These are phyloP conservation scores for Pteromalus puparum DNA, from an alignment of 1,140 invertebrate genomes.

Conservation along the genomic window DNA sequence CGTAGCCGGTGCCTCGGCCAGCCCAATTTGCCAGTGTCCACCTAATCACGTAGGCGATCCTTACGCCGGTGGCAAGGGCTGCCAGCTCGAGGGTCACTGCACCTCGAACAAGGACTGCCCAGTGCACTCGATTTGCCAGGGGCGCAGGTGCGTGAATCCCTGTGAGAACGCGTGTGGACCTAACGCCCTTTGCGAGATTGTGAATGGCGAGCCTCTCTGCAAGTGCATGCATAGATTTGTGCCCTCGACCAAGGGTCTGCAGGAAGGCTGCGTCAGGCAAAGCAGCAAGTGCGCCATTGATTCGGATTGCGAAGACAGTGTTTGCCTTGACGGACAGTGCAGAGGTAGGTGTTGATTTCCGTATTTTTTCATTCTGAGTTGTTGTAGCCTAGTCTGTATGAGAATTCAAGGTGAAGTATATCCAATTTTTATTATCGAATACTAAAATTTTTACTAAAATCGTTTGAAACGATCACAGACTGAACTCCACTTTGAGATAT, in stretches of 20 bases:
- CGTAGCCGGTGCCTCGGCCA: conserved; percentile 75
- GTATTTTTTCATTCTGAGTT: background rate
- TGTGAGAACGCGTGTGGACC: conserved; percentile 85
- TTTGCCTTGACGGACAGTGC: conserved; percentile 90
- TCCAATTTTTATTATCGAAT: conserved; percentile 21
- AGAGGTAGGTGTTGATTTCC: conserved; percentile 72
- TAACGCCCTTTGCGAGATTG: conserved; percentile 86
- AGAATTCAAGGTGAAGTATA: conserved; percentile 35
- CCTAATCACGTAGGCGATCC: conserved; percentile 86
- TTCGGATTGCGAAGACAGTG: conserved; percentile 84
- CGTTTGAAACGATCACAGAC: background rate
- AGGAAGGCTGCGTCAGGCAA: conserved; percentile 84
- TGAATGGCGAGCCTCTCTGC: conserved; percentile 85
- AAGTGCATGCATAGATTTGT: conserved; percentile 84
- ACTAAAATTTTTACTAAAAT: conserved; percentile 20
- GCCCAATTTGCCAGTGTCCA: conserved; percentile 85
- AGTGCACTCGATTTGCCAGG: conserved; percentile 82
- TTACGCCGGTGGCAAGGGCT: conserved; percentile 78
- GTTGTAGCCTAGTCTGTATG: conserved; percentile 12
- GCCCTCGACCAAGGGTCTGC: conserved; percentile 77
- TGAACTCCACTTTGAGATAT: background rate
- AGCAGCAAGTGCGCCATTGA: conserved; percentile 82
- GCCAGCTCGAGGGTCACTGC: conserved; percentile 84
- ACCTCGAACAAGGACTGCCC: conserved; percentile 86
- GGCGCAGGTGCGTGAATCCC: conserved; percentile 84